Percentiles rank a stretch among this genome's conserved stretches.
Conservation (phyloP, 2,888 invertebrate species). For the Unio pictorum region DNA sequence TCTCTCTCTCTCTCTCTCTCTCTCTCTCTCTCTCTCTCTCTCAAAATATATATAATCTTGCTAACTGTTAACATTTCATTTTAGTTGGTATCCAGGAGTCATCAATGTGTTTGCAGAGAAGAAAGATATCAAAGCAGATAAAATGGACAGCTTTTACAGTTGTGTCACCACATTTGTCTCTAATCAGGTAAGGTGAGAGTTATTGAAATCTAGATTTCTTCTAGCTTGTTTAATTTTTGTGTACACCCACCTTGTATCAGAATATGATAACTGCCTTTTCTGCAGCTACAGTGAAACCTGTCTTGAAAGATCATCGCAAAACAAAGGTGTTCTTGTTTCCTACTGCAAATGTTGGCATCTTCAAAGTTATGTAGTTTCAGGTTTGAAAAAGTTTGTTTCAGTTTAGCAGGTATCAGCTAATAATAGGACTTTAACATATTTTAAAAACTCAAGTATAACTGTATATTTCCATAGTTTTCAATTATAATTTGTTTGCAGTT, state of each 20-base stretch:
- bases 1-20: no score
- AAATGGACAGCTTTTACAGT: conserved; percentile 69
- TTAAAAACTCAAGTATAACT: background rate
- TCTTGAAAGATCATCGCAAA: no score
- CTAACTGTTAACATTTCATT: conserved; percentile 4
- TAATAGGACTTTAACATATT: background rate
- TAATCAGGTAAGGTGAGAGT: conserved; percentile 65
- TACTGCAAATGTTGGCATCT: no score
- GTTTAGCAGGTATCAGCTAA: no score
- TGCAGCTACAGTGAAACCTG: background rate
- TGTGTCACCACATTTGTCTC: conserved; percentile 70
- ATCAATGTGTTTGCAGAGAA: conserved; percentile 71
- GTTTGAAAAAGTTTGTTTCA: no score
- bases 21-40: no score
- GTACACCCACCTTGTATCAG: background rate
- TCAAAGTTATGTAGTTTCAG: no score
- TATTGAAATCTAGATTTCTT: background rate
- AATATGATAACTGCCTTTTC: background rate
- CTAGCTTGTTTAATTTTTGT: background rate
- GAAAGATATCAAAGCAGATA: conserved; percentile 60
- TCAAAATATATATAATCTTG: background rate
- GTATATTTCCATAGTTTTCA: background rate
- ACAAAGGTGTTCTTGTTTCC: no score
- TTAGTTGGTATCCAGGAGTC: conserved; percentile 69
- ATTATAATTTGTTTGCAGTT: background rate